Base-by-base conservation (phyloP, 2,797 vertebrate genomes). In the Urosaurus nigricauda region DNA sequence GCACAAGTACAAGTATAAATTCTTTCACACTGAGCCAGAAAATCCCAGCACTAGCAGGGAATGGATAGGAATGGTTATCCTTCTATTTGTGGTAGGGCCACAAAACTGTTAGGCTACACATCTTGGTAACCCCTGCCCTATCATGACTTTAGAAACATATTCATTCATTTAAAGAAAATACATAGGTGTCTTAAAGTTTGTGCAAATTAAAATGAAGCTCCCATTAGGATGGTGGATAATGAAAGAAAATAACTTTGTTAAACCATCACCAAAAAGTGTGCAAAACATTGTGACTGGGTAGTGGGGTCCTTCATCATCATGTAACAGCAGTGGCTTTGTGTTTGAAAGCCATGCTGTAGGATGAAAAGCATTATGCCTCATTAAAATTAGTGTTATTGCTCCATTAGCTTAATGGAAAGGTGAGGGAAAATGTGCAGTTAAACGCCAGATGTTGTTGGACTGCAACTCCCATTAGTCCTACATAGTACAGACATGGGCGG, bases 321-420 rank as follows among this genome's bases (percentile, higher is more conserved):
- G 63, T 53, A 77, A 83, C n/a, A 53, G 14, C 43, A 65, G 53
- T 11, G 35, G 53, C 3, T 73, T 17, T 13, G 47, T 35, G 47
- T 63, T 12, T 32, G 35, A 14, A 80, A 79, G 12, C 19, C 16
- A 13, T 35, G 32, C 35, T 3, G 43, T 21, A 60, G 79, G 51
- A 56, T 94, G 80, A 90, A 94, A 94, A 75, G n/a, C 53, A 74
- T 86, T 93, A 86, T 78, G 37, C 88, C 0, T 0, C 68, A 77
- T 84, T 86, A 87, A 91, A 47, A 80, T 86, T 70, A 91, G 51
- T 88, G 86, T 93, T 92, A 93, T 26, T 89, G 56, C 70, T 87
- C 88, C 91, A 85, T 83, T 84, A 92, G 40, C 70, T 87, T 70
- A 89, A 87, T 89, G 56, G 56, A 80, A 9, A 32, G 17, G 17